These are phyloP conservation scores for Oncorhynchus kisutch DNA, from an alignment of 2,113 vertebrate genomes.

Conservation along the genomic window DNA sequence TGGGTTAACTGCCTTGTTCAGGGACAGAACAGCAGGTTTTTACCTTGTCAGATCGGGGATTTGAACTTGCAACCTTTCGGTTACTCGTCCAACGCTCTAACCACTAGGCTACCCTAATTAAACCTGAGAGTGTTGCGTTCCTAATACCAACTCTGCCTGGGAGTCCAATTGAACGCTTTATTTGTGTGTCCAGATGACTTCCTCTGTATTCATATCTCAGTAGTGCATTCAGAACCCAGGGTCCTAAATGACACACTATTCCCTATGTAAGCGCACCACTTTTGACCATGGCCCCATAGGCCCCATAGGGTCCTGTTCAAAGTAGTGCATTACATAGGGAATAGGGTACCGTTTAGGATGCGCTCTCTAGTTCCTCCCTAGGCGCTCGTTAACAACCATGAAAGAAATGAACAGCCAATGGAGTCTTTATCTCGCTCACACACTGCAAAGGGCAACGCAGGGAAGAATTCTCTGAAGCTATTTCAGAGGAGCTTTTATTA, in stretches of 20 bases:
- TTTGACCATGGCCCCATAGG: too few species aligned
- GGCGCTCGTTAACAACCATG: slow-evolving; percentile 51
- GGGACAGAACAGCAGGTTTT: too few species aligned
- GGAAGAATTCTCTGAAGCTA: slow-evolving; percentile 54
- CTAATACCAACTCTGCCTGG: slow-evolving; percentile 7
- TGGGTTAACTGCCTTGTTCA: too few species aligned
- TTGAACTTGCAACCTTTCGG: too few species aligned
- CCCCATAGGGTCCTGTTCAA: background rate
- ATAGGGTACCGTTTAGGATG: too few species aligned
- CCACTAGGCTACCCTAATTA: slow-evolving; percentile 34
- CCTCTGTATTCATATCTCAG: slow-evolving; percentile 36
- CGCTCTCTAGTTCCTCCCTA: slow-evolving; percentile 17
- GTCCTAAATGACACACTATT: too few species aligned
- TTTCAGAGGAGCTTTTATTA: slow-evolving; percentile 59
- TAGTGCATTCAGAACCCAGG: slow-evolving; percentile 41
- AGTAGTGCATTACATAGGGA: too few species aligned
- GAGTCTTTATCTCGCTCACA: slow-evolving; percentile 25
- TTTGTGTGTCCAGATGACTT: slow-evolving; percentile 48
- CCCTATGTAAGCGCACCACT: too few species aligned
- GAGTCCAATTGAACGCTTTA: slow-evolving; percentile 55
- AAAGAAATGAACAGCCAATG: slow-evolving; percentile 56
- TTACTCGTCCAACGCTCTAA: too few species aligned
- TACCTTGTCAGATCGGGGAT: too few species aligned
- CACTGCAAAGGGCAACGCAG: slow-evolving; percentile 44
- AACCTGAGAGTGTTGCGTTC: slow-evolving; percentile 34